phyloP scores from a whole-genome alignment of 2,888 invertebrate genomes.

The Lycocerus yunnanus region DNA sequence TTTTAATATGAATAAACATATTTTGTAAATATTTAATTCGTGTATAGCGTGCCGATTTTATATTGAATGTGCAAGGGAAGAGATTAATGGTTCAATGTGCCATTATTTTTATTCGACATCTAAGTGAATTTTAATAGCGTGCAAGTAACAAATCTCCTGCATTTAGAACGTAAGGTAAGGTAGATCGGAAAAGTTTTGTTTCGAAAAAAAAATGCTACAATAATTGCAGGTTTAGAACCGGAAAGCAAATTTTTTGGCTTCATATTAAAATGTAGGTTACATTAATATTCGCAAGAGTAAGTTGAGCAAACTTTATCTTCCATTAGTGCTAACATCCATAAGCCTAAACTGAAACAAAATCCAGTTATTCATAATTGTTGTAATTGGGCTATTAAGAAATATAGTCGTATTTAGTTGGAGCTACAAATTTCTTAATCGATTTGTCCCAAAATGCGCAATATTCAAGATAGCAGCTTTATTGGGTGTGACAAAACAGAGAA shows the following conservation, averaged over 20 bases:
- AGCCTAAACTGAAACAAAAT: not conserved
- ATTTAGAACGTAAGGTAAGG: not conserved
- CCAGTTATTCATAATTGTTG: not conserved
- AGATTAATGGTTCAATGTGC: not conserved
- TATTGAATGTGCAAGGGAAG: not conserved
- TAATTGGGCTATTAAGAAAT: not conserved
- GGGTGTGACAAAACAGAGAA: not conserved
- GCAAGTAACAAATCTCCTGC: not conserved
- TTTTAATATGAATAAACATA: not conserved
- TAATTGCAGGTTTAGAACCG: not conserved
- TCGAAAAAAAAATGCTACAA: too few species aligned
- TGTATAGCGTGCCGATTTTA: not conserved
- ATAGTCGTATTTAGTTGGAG: not conserved
- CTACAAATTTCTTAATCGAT: slow-evolving; percentile 2
- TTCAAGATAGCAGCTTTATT: not conserved
- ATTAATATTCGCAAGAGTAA: not conserved
- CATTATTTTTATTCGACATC: not conserved
- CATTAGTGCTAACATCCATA: not conserved
- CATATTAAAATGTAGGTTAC: not conserved
- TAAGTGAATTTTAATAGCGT: not conserved
- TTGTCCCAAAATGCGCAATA: not conserved
- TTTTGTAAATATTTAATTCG: not conserved
- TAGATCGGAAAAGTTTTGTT: too few species aligned
- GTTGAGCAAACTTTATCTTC: not conserved
- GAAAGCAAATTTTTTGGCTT: not conserved